Evolutionary conservation across 2,888 invertebrate species (phyloP).

Genomic region (Erpobdella octoculata): DNA sequence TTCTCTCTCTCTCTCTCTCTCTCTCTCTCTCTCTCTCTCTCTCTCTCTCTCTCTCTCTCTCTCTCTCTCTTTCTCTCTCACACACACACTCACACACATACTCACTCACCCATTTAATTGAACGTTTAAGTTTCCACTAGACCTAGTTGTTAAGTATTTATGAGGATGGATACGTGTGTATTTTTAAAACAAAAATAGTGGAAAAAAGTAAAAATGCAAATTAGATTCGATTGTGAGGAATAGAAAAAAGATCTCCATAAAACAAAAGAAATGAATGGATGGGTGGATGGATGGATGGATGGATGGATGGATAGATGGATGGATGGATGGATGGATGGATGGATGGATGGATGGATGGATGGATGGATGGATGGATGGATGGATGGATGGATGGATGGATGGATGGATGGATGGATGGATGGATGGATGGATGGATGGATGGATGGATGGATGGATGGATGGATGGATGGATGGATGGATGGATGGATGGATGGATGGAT

Average conservation of each 20-base stretch:
- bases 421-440: neutral
- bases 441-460: neutral
- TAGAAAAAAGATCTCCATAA: neutral
- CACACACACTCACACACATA: too few species aligned
- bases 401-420: neutral
- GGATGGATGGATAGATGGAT: too few species aligned
- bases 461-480: constrained; percentile 5
- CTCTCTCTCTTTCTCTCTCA: too few species aligned
- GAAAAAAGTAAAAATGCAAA: neutral
- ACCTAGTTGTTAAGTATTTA: neutral
- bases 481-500: constrained; percentile 6
- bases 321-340: too few species aligned
- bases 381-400: too few species aligned
- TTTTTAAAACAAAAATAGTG: constrained; percentile 14
- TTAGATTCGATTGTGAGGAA: neutral
- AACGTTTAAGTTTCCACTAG: neutral
- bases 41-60: too few species aligned
- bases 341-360: too few species aligned
- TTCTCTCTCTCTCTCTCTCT: too few species aligned
- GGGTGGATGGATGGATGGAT: too few species aligned
- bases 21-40: too few species aligned
- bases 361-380: too few species aligned
- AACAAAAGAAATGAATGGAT: too few species aligned
- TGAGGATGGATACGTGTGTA: constrained; percentile 15
- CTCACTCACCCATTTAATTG: neutral